Conservation (phyloP, 2,113 vertebrate genomes). For the Fregata magnificens region DNA sequence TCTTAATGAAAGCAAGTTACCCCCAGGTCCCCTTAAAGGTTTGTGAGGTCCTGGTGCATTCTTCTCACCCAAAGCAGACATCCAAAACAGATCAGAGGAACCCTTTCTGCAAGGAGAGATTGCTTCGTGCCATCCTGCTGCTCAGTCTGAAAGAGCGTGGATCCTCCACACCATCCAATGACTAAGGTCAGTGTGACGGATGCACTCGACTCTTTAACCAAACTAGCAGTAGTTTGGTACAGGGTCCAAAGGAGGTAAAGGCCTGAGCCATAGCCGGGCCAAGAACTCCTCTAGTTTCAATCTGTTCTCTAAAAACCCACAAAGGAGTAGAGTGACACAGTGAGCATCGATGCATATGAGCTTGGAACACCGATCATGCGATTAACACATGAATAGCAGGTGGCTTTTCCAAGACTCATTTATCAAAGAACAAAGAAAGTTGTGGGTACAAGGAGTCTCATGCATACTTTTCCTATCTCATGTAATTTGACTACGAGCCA, state of each 20-base stretch:
- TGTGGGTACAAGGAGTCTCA: not conserved
- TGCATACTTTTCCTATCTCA: not conserved
- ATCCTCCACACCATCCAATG: not conserved
- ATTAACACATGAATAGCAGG: not conserved
- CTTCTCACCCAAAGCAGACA: fast-evolving
- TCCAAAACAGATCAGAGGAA: not conserved
- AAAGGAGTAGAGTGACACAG: not conserved
- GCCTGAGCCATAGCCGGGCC: not conserved
- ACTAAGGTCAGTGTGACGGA: not conserved
- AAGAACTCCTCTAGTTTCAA: not conserved
- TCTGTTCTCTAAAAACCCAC: not conserved
- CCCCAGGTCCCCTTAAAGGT: not conserved
- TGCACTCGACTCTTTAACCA: not conserved
- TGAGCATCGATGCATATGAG: not conserved
- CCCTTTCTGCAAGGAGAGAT: not conserved
- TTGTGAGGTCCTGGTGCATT: not conserved
- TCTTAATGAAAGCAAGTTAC: not conserved
- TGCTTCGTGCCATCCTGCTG: not conserved
- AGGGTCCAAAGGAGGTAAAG: not conserved
- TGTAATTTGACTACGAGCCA: not conserved
- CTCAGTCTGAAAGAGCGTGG: not conserved
- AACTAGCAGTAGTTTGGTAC: not conserved
- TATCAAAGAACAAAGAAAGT: not conserved
- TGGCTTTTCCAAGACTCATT: not conserved
- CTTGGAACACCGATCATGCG: not conserved